Conservation (phyloP, 2,113 vertebrate genomes). For the Bufo bufo region DNA sequence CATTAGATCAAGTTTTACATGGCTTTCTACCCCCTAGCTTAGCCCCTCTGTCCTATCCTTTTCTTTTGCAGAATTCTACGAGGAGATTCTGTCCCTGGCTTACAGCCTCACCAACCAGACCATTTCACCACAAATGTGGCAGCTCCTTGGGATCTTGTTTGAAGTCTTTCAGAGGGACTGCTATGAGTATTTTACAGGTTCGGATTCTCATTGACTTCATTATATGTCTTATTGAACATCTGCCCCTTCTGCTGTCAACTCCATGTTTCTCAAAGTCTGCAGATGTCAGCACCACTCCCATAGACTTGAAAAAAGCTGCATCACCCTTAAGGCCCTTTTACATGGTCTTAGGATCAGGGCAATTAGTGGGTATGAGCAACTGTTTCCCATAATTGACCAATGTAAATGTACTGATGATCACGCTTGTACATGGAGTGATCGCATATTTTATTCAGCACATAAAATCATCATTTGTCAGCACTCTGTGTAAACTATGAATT, state of each 20-base stretch:
- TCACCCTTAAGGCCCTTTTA: too few relatives aligned
- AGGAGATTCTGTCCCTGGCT: constrained; percentile 97
- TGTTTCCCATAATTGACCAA: too few relatives aligned
- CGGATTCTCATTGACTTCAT: background rate
- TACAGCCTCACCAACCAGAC: constrained; percentile 97
- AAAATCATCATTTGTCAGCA: too few relatives aligned
- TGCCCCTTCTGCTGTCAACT: background rate
- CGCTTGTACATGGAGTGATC: too few relatives aligned
- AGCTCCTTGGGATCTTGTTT: constrained; percentile 93
- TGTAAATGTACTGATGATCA: too few relatives aligned
- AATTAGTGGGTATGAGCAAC: too few relatives aligned
- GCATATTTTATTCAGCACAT: too few relatives aligned
- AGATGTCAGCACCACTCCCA: background rate
- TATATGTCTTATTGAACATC: background rate
- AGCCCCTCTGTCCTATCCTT: background rate
- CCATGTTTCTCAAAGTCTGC: background rate
- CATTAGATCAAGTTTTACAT: too few relatives aligned
- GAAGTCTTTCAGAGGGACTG: constrained; percentile 98
- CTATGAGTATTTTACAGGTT: constrained; percentile 91
- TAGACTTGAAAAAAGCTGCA: background rate
- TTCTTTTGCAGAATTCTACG: constrained; percentile 86
- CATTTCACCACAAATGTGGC: constrained; percentile 98
- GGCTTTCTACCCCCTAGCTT: too few relatives aligned
- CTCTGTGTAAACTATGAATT: too few relatives aligned
- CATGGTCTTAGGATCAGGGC: too few relatives aligned